These are phyloP conservation scores for Sussaba pulchella DNA, from an alignment of 2,888 invertebrate species.

Conservation along the genomic window DNA sequence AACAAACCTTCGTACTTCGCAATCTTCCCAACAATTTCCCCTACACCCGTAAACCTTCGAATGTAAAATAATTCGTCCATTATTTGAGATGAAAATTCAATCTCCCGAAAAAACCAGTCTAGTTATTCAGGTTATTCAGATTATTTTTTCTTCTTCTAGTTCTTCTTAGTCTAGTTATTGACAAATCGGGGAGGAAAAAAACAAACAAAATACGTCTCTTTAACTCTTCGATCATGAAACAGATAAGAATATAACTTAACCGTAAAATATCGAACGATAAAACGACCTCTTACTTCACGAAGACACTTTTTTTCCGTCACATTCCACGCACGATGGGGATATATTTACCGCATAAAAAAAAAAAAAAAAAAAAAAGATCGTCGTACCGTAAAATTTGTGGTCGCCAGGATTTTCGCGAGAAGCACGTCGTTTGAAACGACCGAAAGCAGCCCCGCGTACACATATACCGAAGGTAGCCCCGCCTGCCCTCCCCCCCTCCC, in stretches of 20 bases:
- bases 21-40: not conserved
- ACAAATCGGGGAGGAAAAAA: too few species aligned
- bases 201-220: too few species aligned
- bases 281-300: conserved; percentile 8
- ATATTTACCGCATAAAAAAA: too few species aligned
- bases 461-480: not conserved
- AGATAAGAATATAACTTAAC: not conserved
- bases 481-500: not conserved
- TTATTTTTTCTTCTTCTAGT: too few species aligned
- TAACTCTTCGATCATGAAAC: too few species aligned
- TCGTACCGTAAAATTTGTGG: conserved; percentile 42
- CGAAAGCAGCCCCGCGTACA: conserved; percentile 39
- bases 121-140: too few species aligned
- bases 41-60: not conserved
- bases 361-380: conserved; percentile 28
- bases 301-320: not conserved
- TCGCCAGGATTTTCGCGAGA: conserved; percentile 17
- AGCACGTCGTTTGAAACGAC: conserved; percentile 40
- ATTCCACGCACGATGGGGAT: not conserved
- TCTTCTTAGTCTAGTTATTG: too few species aligned
- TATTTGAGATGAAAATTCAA: not conserved
- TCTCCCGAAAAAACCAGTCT: too few species aligned
- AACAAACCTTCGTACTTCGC: not conserved
- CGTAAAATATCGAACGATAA: conserved; percentile 22
- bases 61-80: not conserved